Evolutionary conservation across 2,888 invertebrate species (phyloP), one percentile per base, ranked within the genome.

Genomic region (Craniophora ligustri): DNA sequence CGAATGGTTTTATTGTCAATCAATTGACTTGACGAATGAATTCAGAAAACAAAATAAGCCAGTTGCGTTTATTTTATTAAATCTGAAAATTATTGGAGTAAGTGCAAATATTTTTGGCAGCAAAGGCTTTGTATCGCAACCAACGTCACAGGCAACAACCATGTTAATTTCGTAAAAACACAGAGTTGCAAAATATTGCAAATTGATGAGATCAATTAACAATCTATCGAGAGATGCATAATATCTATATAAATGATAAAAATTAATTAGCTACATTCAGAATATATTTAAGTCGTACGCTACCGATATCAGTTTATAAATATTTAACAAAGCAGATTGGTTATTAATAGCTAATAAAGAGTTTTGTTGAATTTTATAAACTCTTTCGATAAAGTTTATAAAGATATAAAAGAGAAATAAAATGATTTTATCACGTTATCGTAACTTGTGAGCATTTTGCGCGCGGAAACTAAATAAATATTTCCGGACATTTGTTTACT

Each of bases 131-230:
- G n/a, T n/a, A n/a, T n/a, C n/a, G n/a, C n/a, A 10, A 10, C 10
- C 3, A 34, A 21, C n/a, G 10, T 23, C 13, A 15, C 30, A 18
- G 13, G 18, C 11, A 14, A 6, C 10, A 15, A 5, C 21, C 15
- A 18, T 30, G 10, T 34, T 8, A 14, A 31, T 23, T 32, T 3
- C 10, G 6, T 28, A 35, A 19, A 58, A 26, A 5, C 19, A 3
- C 14, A 23, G 16, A 13, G 28, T 50, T 53, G 26, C 39, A 30
- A 60, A 55, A 61, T 46, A 45, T 55, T 55, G 28, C 6, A 35
- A 60, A 56, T 35, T 30, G 16, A 50, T 50, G 23, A 31, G 10
- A 46, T 19, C 16, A 40, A 42, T 50, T 30, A 40, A 21, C 23
- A 28, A 21, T 5, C 11, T 59, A 34, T 59, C 38, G 18, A 13